Percentiles rank a stretch among this genome's conserved stretches.
Evolutionary conservation across 2,113 vertebrate genomes (phyloP).

Genomic region (Eurystomus gularis): DNA sequence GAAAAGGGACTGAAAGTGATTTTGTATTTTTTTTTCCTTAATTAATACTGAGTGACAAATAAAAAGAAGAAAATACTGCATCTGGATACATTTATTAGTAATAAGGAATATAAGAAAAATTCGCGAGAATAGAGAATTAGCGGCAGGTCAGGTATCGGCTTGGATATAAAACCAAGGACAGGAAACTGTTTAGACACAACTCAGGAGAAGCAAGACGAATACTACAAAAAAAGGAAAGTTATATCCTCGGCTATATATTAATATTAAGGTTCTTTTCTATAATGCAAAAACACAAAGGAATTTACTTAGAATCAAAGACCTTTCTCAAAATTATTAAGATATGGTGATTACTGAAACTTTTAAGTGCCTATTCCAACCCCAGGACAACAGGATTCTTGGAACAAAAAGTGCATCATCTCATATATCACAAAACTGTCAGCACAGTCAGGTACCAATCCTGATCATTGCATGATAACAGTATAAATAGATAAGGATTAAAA

Average conservation of each 20-base stretch:
- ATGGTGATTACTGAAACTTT: background rate
- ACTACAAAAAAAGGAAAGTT: background rate
- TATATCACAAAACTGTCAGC: background rate
- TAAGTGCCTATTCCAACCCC: background rate
- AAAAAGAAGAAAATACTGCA: background rate
- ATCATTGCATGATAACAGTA: background rate
- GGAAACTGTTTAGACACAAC: background rate
- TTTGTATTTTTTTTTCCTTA: too few relatives aligned
- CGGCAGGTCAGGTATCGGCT: background rate
- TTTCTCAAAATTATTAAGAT: background rate
- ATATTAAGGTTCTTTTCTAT: background rate
- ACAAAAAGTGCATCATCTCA: background rate
- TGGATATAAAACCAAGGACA: background rate
- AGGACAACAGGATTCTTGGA: background rate
- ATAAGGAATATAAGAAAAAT: background rate
- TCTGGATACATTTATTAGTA: background rate
- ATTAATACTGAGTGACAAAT: background rate
- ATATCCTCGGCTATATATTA: background rate
- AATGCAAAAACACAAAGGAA: background rate
- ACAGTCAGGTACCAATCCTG: background rate
- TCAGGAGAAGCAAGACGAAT: background rate
- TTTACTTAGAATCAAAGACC: background rate
- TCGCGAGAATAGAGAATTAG: background rate
- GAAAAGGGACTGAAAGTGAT: background rate
- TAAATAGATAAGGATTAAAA: constrained; percentile 15